phyloP scores from a whole-genome alignment of 2,797 vertebrate genomes.

The Garrulus glandarius region DNA sequence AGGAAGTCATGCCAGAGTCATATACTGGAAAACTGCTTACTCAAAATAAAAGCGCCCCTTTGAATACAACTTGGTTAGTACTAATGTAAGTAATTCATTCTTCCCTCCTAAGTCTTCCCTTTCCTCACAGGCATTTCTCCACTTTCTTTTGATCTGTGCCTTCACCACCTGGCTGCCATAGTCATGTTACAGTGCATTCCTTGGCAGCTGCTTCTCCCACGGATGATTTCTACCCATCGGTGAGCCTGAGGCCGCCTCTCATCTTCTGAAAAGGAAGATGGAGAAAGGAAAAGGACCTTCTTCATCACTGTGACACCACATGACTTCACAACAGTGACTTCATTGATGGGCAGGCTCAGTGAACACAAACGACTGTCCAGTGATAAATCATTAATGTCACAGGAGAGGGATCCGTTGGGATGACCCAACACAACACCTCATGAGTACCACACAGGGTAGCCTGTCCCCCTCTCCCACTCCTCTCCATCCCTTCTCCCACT shows the following conservation, averaged over 20 bases:
- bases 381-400: not conserved
- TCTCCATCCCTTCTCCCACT: not conserved
- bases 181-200: not conserved
- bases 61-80: not conserved
- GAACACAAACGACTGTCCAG: not conserved
- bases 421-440: not conserved
- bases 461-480: accelerated
- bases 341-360: not conserved
- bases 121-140: not conserved
- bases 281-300: not conserved
- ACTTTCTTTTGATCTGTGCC: not conserved
- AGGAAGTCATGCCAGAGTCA: not conserved
- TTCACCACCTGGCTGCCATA: not conserved
- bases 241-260: not conserved
- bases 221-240: accelerated
- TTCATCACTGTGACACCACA: not conserved
- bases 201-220: not conserved
- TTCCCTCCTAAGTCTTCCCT: not conserved
- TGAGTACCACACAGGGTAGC: not conserved
- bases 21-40: not conserved
- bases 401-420: not conserved
- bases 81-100: not conserved
- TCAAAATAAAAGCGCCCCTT: not conserved
- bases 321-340: not conserved
- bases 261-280: too few species aligned